phyloP scores from a whole-genome alignment of 2,113 vertebrate species.

The Oreochromis niloticus region DNA sequence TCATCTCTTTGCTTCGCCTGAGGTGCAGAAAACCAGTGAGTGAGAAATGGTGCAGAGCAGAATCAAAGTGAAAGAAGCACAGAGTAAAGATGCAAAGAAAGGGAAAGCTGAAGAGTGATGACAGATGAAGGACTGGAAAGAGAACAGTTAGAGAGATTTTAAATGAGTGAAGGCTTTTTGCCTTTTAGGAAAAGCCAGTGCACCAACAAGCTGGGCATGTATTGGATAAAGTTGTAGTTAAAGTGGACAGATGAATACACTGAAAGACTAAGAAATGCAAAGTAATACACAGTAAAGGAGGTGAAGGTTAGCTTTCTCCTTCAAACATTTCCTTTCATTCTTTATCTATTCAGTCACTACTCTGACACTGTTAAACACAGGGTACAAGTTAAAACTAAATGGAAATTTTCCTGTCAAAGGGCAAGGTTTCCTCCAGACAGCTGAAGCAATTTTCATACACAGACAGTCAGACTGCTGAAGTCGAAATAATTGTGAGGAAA shows the following conservation, averaged over 20 bases:
- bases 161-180: not conserved
- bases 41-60: conserved; percentile 9
- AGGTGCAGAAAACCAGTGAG: conserved; percentile 15
- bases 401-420: not conserved
- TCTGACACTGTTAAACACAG: not conserved
- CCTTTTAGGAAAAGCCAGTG: not conserved
- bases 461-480: not conserved
- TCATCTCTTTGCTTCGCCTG: conserved; percentile 32
- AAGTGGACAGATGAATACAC: not conserved
- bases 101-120: not conserved
- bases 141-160: not conserved
- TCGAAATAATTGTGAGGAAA: not conserved
- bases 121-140: not conserved
- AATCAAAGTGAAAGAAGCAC: not conserved
- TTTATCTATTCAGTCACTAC: not conserved
- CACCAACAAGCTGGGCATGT: not conserved
- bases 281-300: not conserved
- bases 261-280: not conserved
- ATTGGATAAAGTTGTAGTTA: not conserved
- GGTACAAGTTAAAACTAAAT: not conserved
- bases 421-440: not conserved
- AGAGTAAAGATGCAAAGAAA: not conserved
- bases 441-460: not conserved
- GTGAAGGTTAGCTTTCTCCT: not conserved
- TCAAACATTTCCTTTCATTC: not conserved